Base-by-base conservation (phyloP, 1,140 invertebrate genomes). In the Lucilia cuprina region DNA sequence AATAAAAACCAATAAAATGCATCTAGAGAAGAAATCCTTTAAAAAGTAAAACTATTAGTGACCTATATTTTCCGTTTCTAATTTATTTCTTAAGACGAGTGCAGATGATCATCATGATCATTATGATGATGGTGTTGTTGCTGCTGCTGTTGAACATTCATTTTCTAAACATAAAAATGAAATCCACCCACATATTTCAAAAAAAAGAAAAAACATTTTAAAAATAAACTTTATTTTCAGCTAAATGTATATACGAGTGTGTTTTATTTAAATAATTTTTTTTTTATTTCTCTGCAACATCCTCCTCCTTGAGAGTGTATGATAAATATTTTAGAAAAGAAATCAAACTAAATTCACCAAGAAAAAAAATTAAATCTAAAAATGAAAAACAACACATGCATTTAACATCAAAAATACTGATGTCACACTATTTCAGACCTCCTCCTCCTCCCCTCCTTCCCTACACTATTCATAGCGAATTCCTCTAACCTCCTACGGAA, bases 271-370 rank as follows among this genome's bases (percentile, higher is more conserved):
- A 10, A n/a, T 55, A 55, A n/a, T n/a, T n/a, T n/a, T n/a, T n/a
- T n/a, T 55, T 70, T 70, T 21, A 25, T 21, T 70, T 70, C 65
- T 70, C n/a, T 70, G n/a, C 19, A 80, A 50, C 77, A 80, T 80
- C 77, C 77, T 80, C 77, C 77, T 80, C 77, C 77, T 80, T 80
- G 77, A 80, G 47, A 49, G 8, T 47, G 12, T 74, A 12, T 78
- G 65, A 70, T 70, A 70, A 70, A 70, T 12, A 21, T 13, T 41
- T 41, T 41, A 41, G 12, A 55, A 17, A 55, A 55, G 49, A 55
- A 55, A 55, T 14, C 7, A 41, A 41, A 41, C 5, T 41, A 41
- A 41, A 41, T 41, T 41, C 41, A 41, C 41, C 25, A 41, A 41
- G 0, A 60, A 60, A 60, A 4, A 60, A 60, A 60, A 60, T 13